A percentile compares a stretch with the other conserved stretches of the same genome.
Conservation (phyloP, 1,140 invertebrate genomes). For the Leptinotarsa defecta region DNA sequence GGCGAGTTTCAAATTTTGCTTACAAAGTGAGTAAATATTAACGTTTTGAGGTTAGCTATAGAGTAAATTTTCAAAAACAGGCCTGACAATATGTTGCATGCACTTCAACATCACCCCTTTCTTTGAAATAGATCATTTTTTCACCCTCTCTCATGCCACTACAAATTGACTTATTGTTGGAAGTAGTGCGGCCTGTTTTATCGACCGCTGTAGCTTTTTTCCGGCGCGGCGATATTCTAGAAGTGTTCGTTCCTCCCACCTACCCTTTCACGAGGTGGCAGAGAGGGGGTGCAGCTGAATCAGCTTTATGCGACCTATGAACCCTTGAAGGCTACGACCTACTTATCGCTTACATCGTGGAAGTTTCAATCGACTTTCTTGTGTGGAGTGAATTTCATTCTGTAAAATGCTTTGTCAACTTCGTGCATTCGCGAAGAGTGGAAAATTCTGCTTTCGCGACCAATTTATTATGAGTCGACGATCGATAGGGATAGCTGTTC, state of each 20-base stretch:
- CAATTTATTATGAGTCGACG: not conserved
- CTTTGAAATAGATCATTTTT: too few species aligned
- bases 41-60: too few species aligned
- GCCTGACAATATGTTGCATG: too few species aligned
- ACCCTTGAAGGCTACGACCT: slow-evolving; percentile 22
- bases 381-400: not conserved
- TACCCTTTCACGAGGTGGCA: not conserved
- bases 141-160: too few species aligned
- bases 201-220: not conserved
- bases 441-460: not conserved
- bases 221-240: not conserved
- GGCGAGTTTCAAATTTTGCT: too few species aligned
- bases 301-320: slow-evolving; percentile 20
- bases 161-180: too few species aligned
- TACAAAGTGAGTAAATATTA: too few species aligned
- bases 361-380: slow-evolving; percentile 19
- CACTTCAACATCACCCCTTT: too few species aligned
- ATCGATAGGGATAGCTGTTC: not conserved
- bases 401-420: slow-evolving; percentile 3
- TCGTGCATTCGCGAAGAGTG: not conserved
- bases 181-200: not conserved
- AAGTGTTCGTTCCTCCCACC: not conserved
- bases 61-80: too few species aligned
- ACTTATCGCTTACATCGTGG: slow-evolving; percentile 19
- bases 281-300: slow-evolving; percentile 17